Base-by-base conservation (phyloP, 2,888 invertebrate species). In the Cistogaster globosa region DNA sequence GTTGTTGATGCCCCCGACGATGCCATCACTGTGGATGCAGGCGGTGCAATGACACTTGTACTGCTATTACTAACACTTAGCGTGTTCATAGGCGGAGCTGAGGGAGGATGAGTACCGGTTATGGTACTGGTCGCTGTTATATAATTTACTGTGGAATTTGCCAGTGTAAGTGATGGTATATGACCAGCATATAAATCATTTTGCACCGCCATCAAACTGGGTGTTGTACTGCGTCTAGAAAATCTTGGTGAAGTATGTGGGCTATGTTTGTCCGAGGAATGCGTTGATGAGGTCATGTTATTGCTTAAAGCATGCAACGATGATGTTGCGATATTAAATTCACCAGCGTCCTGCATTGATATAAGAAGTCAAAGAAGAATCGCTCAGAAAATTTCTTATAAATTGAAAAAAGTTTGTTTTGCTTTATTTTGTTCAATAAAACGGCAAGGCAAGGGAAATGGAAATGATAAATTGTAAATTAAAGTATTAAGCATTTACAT, bases 251-350 rank as follows among this genome's bases (percentile, higher is more conserved):
- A 95, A 0, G 94, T 94, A 20, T 93, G 93, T 9, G 95, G 95
- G 55, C 94, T 94, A 0, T 94, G 93, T 88, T 93, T 93, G 84
- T 93, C 93, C 38, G 90, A 88, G 82, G 88, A 84, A 87, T 87
- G 86, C 68, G 87, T 76, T 74, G 91, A 88, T 53, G 90, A 89
- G 79, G 87, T 87, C 88, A 92, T 91, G 78, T 92, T 90, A 87
- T 90, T 91, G 89, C 93, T 92, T 0, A 95, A 91, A 3, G 94
- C 94, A 87, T 94, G 95, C 83, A 95, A 93, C 0, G 94, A 94
- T 3, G 94, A 94, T 2, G 95, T 94, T 0, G 95, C 95, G 16
- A 95, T 94, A 92, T 95, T 95, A 92, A 95, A 95, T 86, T 91
- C 95, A 16, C 94, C 94, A 86, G 91, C 90, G 86, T 95, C 95